A percentile compares a stretch with the other conserved stretches of the same genome.
Evolutionary conservation across 1,140 invertebrate species (phyloP).

Genomic region (Tribolium castaneum): DNA sequence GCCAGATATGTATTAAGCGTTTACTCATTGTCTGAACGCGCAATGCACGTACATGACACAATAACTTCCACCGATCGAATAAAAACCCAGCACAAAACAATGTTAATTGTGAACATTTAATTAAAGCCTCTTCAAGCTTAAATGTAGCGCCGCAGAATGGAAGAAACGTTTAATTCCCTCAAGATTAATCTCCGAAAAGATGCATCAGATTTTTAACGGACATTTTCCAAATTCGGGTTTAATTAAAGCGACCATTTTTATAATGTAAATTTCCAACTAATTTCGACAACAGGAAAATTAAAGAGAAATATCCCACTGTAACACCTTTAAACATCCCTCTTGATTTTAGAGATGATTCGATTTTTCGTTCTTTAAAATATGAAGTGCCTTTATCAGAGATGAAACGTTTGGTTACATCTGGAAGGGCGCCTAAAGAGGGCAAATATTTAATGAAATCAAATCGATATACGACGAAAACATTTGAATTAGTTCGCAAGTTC

Average conservation of each 20-base stretch:
- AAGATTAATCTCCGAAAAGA: slow-evolving; percentile 27
- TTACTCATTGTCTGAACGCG: background rate
- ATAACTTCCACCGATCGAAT: no score
- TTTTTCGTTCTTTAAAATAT: slow-evolving; percentile 17
- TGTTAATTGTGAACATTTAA: slow-evolving; percentile 29
- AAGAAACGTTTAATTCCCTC: slow-evolving; percentile 11
- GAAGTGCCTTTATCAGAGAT: slow-evolving; percentile 1
- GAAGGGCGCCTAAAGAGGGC: no score
- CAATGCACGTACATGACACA: no score
- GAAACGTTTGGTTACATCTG: background rate
- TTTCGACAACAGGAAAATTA: slow-evolving; percentile 20
- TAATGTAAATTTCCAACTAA: slow-evolving; percentile 2
- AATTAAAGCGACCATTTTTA: slow-evolving; percentile 22
- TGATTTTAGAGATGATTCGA: slow-evolving; percentile 14
- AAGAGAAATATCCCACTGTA: slow-evolving; percentile 11
- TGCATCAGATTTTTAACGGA: background rate
- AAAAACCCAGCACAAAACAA: background rate
- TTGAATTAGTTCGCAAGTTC: slow-evolving; percentile 26
- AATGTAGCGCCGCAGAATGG: slow-evolving; percentile 1
- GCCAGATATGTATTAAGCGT: slow-evolving; percentile 19
- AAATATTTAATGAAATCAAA: slow-evolving; percentile 36
- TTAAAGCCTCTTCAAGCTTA: slow-evolving; percentile 1
- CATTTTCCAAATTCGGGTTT: slow-evolving; percentile 1
- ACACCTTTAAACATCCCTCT: slow-evolving; percentile 4
- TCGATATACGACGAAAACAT: slow-evolving; percentile 25